Evolutionary conservation across 2,888 invertebrate genomes (phyloP).

Genomic region (Oligia fasciuncula): DNA sequence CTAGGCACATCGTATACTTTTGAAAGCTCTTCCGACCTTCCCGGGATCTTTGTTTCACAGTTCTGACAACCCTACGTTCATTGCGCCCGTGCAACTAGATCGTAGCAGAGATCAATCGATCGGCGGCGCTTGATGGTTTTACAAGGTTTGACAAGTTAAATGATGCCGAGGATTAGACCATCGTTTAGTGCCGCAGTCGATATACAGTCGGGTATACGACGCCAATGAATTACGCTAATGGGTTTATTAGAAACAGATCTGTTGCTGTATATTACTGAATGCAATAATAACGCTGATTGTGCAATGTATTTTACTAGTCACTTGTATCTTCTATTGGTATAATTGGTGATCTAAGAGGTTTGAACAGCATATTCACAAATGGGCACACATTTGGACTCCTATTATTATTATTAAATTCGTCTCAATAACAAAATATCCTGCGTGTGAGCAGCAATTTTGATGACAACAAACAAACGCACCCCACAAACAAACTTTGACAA

Average conservation of each 20-base stretch:
- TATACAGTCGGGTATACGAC: conserved; percentile 8
- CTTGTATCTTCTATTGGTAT: background rate
- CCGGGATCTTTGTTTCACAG: too few species aligned
- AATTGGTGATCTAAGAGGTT: background rate
- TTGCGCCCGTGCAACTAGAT: conserved; percentile 35
- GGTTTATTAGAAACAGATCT: conserved; percentile 22
- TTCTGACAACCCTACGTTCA: conserved; percentile 46
- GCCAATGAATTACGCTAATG: conserved; percentile 22
- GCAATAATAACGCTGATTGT: background rate
- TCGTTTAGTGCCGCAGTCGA: conserved; percentile 21
- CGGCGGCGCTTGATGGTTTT: conserved; percentile 52
- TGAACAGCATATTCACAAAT: background rate
- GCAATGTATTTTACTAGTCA: background rate
- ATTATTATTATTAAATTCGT: background rate
- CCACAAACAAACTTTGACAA: conserved; percentile 7
- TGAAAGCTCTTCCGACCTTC: background rate
- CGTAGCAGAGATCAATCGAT: conserved; percentile 52
- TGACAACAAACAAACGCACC: conserved; percentile 20
- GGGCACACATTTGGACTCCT: background rate
- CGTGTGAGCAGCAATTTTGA: background rate
- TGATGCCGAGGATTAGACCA: conserved; percentile 56
- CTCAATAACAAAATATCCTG: conserved; percentile 7
- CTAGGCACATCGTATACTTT: too few species aligned
- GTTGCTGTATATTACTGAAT: background rate
- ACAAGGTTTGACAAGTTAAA: conserved; percentile 66